Evolutionary conservation across 2,888 invertebrate genomes (phyloP), one percentile per base, ranked within the genome.

Genomic region (Eupithecia centaureata): DNA sequence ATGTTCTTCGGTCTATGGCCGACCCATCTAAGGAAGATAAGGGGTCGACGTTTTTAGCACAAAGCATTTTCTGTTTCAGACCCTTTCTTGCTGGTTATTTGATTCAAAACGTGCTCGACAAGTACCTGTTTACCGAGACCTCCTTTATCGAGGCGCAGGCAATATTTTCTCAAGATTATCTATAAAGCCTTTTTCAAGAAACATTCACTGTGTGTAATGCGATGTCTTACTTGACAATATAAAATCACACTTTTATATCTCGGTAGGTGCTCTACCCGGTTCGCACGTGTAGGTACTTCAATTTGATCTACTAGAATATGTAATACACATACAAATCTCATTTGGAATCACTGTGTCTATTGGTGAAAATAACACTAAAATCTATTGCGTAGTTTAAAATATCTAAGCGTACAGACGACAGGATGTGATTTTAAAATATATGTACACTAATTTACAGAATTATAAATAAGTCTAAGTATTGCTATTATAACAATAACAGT

Each of bases 21-120:
- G 83, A 87, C 87, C 89, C 89, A 89, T 91, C 86, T 88, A 82
- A 85, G 82, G 79, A 78, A 90, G 92, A 92, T 92, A 92, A 90
- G 89, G 85, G 90, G 91, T 90, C 91, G 91, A 92, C 90, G 89
- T 91, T 92, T 92, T 91, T 91, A 92, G 91, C 91, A 91, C 92
- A 91, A 91, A 91, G 88, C 89, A 86, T 90, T 90, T 90, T 91
- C 91, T 91, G 89, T 91, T 90, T 90, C 82, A 86, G 87, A 85
- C 88, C 89, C 84, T 88, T 86, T 87, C 89, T 86, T 87, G 84
- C 87, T 84, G 89, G 87, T 90, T 89, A 87, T 90, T 90, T 89
- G 89, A 89, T 86, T 90, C 82, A 78, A 86, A 87, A 89, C 90
- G 88, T 91, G 89, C 86, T 85, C 83, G 82, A 81, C 82, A 80